Base-by-base conservation (phyloP, 2,888 invertebrate species). In the Nesidiocoris tenuis region DNA sequence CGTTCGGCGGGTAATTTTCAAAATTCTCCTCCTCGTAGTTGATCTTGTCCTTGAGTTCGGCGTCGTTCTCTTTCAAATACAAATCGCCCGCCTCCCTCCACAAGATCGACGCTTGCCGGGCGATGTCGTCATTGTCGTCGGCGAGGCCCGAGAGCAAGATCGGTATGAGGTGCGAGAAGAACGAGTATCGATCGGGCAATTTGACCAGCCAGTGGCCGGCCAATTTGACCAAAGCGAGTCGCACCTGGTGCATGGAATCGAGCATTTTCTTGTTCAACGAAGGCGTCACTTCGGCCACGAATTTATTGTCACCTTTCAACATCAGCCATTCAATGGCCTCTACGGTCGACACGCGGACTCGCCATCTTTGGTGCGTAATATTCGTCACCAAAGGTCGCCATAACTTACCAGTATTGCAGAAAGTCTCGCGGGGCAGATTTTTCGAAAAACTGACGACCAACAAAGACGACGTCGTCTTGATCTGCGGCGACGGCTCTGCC, bases 221-320 rank as follows among this genome's bases (percentile, higher is more conserved):
- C 80, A 93, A 90, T 80, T 88, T 84, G 0, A 91, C 90, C 1
- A 95, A 91, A 80, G 92, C 91, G 79, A 83, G 84, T 63, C 97
- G 87, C 0, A 96, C 96, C 76, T 87, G 85, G 0, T 90, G 89
- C 81, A 91, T 90, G 80, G 91, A 89, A 85, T 97, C 96, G 86
- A 96, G 96, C 2, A 96, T 83, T 80, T 93, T 87, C 81, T 95
- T 94, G 0, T 94, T 94, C 83, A 96, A 86, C n/a, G 93, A 91
- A 0, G 88, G 89, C 21, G 93, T 87, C 0, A 91, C 89, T 74
- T 90, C 86, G 78, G 93, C 90, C 79, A 94, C 87, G 57, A 87
- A 87, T 82, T 91, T 92, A 0, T 86, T 89, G 82, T 89, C 90
- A 1, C 92, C 90, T 79, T 91, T 88, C 79, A 90, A 85, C 17